Conservation (phyloP, 2,888 invertebrate species). For the Euzetes globulus region DNA sequence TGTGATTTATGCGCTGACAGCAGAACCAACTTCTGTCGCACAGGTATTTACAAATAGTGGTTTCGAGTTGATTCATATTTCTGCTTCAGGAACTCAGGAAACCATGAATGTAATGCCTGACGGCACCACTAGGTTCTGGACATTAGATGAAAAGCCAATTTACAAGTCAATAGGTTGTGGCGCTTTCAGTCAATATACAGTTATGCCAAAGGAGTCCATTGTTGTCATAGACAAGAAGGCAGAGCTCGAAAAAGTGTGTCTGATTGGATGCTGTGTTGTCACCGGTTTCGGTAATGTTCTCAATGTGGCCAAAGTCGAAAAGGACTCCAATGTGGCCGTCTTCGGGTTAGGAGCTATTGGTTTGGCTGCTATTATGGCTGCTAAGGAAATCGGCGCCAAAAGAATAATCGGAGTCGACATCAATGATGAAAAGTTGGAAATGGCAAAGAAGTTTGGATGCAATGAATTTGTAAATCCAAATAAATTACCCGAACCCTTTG, state of each 20-base stretch:
- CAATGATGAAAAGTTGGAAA: slow-evolving; percentile 71
- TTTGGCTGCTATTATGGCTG: slow-evolving; percentile 77
- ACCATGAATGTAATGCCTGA: slow-evolving; percentile 63
- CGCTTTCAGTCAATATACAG: slow-evolving; percentile 88
- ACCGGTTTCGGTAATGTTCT: slow-evolving; percentile 92
- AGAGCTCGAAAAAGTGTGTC: slow-evolving; percentile 74
- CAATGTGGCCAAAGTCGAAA: slow-evolving; percentile 84
- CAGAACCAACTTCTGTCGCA: slow-evolving; percentile 86
- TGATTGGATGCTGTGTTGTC: slow-evolving; percentile 77
- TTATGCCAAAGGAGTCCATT: slow-evolving; percentile 85
- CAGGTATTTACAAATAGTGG: slow-evolving; percentile 49
- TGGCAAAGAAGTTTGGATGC: slow-evolving; percentile 70
- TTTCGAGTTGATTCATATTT: too few relatives aligned
- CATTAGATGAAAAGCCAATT: slow-evolving; percentile 64
- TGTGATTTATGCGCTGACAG: slow-evolving; percentile 92
- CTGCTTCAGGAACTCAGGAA: slow-evolving; percentile 47
- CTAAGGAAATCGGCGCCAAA: slow-evolving; percentile 73
- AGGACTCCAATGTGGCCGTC: slow-evolving; percentile 75
- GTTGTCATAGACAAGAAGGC: slow-evolving; percentile 74
- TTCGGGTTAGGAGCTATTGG: slow-evolving; percentile 93
- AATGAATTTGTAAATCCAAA: slow-evolving; percentile 12
- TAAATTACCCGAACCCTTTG: neutral
- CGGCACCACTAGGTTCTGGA: slow-evolving; percentile 71
- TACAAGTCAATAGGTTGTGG: slow-evolving; percentile 61
- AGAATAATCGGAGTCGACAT: slow-evolving; percentile 81